Evolutionary conservation across 2,888 invertebrate genomes (phyloP).

Genomic region (Cremastobaeus sp.): DNA sequence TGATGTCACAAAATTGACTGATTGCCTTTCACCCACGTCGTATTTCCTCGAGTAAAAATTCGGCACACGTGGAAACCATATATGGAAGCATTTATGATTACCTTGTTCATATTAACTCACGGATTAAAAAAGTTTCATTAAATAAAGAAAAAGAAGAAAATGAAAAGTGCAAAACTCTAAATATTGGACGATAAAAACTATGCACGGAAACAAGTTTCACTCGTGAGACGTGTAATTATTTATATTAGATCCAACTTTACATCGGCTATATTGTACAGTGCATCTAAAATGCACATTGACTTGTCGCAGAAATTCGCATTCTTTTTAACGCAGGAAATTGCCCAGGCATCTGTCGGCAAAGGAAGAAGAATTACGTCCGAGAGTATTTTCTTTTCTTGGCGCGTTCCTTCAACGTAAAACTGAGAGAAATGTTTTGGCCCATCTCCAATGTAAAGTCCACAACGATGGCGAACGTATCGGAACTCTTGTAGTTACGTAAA

Average conservation of each 20-base stretch:
- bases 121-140: no score
- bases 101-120: no score
- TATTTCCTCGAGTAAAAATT: no score
- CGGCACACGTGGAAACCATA: no score
- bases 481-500: constrained; percentile 44
- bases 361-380: constrained; percentile 63
- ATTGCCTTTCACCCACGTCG: constrained; percentile 42
- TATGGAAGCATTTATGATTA: no score
- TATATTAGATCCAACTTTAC: no score
- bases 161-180: no score
- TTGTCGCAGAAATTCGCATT: constrained; percentile 50
- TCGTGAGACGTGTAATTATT: no score
- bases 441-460: constrained; percentile 61
- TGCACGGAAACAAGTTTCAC: no score
- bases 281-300: constrained; percentile 38
- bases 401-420: constrained; percentile 61
- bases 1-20: constrained; percentile 24
- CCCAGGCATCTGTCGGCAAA: constrained; percentile 64
- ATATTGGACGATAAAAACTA: no score
- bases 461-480: constrained; percentile 35
- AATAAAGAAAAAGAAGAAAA: no score
- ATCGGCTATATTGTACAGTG: no score
- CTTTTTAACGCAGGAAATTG: constrained; percentile 66
- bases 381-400: constrained; percentile 61
- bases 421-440: constrained; percentile 65